These are phyloP conservation scores for Eupeodes latifasciatus DNA, from an alignment of 2,888 invertebrate species.

Conservation along the genomic window DNA sequence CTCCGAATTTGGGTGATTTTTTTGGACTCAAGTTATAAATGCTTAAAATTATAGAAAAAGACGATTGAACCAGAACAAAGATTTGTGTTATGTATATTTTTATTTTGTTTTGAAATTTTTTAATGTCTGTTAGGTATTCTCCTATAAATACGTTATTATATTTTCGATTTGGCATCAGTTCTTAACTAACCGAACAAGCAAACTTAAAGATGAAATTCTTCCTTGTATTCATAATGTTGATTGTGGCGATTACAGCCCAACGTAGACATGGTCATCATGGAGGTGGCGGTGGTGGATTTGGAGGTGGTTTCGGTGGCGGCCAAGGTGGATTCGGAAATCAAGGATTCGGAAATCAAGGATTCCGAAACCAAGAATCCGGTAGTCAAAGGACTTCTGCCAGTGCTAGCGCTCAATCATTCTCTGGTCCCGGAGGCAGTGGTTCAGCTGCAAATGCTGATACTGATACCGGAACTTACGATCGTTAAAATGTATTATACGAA, in stretches of 20 bases:
- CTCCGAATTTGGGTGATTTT: not conserved
- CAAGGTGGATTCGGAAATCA: conserved; percentile 20
- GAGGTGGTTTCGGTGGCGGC: not conserved
- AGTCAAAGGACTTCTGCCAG: conserved; percentile 3
- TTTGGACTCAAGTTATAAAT: not conserved
- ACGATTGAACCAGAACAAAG: not conserved
- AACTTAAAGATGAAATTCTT: conserved; percentile 36
- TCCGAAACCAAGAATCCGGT: not conserved
- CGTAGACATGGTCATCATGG: conserved; percentile 3
- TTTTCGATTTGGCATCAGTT: conserved; percentile 1
- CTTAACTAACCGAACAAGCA: conserved; percentile 16
- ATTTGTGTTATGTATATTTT: not conserved
- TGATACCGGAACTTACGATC: not conserved
- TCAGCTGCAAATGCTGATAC: conserved; percentile 20
- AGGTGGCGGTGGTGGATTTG: conserved; percentile 2
- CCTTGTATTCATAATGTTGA: conserved; percentile 25
- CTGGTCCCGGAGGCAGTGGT: conserved; percentile 20
- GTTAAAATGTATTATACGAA: not conserved
- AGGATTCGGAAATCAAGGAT: not conserved
- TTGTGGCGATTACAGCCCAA: conserved; percentile 31
- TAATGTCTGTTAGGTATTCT: not conserved
- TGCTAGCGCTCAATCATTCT: conserved; percentile 43
- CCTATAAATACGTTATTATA: conserved; percentile 19
- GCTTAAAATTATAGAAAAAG: not conserved
- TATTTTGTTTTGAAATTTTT: not conserved